Conservation (phyloP, 2,797 vertebrate species). For the Enteromius paludinosus region DNA sequence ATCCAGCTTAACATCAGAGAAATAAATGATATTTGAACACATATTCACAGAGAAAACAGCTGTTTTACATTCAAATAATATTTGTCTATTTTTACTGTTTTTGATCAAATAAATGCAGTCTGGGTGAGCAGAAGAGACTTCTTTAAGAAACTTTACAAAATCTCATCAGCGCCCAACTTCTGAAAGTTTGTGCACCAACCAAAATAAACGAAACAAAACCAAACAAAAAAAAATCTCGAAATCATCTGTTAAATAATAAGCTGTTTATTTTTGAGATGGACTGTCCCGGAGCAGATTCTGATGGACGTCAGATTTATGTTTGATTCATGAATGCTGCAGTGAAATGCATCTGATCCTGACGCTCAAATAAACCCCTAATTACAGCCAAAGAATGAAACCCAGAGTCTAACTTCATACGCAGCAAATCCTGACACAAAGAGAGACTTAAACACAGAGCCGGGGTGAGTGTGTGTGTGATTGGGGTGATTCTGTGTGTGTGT, state of each 20-base stretch:
- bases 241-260: neutral
- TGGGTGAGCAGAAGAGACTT: neutral
- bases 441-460: neutral
- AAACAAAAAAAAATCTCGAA: neutral
- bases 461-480: neutral
- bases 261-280: neutral
- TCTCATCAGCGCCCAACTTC: neutral
- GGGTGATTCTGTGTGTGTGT: neutral
- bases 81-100: neutral
- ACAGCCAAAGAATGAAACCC: constrained; percentile 12
- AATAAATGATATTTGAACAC: neutral
- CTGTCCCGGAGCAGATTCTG: neutral
- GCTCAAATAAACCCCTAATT: constrained; percentile 9
- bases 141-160: neutral
- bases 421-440: constrained; percentile 1
- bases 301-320: neutral
- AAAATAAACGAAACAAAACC: neutral
- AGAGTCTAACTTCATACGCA: neutral
- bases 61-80: neutral
- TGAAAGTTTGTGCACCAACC: neutral
- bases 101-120: neutral
- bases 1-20: neutral
- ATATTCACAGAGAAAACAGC: neutral
- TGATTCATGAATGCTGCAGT: neutral
- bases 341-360: neutral